Percentiles rank a stretch among this genome's conserved stretches.
Conservation (phyloP, 2,113 vertebrate genomes). For the Poeciliopsis prolifica region DNA sequence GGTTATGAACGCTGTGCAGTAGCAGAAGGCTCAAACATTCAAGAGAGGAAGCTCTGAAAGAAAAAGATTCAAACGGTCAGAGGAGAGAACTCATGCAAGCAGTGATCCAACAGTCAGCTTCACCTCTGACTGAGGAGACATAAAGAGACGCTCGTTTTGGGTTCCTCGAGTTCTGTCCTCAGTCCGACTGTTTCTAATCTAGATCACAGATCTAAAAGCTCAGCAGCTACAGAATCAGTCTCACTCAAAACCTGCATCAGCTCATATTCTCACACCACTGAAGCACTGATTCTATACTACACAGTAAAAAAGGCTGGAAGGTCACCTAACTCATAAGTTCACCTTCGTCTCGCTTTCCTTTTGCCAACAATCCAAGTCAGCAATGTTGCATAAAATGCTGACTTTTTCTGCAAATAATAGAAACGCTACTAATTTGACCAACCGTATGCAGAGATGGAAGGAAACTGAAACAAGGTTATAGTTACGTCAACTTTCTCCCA, state of each 20-base stretch:
- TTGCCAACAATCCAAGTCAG: background rate
- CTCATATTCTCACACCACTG: constrained; percentile 6
- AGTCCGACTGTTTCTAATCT: constrained; percentile 7
- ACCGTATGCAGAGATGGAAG: background rate
- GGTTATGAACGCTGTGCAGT: constrained; percentile 19
- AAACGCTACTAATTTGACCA: constrained; percentile 9
- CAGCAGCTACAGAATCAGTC: constrained; percentile 19
- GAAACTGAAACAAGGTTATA: background rate
- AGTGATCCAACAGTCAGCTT: background rate
- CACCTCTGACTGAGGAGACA: background rate
- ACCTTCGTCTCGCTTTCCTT: background rate
- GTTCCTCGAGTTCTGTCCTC: constrained; percentile 14
- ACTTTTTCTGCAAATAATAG: background rate
- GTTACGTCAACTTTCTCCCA: constrained; percentile 23
- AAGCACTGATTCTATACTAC: constrained; percentile 14
- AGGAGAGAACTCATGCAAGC: constrained; percentile 26
- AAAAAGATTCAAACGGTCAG: constrained; percentile 21
- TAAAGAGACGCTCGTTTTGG: background rate
- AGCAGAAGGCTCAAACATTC: constrained; percentile 48
- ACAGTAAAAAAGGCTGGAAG: background rate
- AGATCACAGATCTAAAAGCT: constrained; percentile 18
- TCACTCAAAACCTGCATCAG: constrained; percentile 10
- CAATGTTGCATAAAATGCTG: constrained; percentile 1
- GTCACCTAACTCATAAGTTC: background rate
- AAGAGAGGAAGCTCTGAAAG: constrained; percentile 48